A percentile compares a stretch with the other conserved stretches of the same genome.
phyloP scores from a whole-genome alignment of 2,797 vertebrate genomes.

The Lacerta viridis region DNA sequence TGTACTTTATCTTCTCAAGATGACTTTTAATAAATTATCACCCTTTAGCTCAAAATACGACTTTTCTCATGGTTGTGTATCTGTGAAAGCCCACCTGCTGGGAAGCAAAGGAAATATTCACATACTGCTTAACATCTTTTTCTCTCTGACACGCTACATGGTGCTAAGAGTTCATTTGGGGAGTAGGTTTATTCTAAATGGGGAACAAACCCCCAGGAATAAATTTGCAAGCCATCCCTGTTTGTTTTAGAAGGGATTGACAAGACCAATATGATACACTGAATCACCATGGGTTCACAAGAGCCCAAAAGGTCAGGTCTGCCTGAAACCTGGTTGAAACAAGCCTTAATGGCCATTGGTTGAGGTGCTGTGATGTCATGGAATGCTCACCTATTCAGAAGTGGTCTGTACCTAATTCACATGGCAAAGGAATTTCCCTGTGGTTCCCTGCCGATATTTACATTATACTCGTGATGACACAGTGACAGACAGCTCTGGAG shows the following conservation, averaged over 20 bases:
- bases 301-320: neutral
- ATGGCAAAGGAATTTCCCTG: too few relatives aligned
- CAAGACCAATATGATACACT: too few relatives aligned
- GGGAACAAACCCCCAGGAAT: too few relatives aligned
- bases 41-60: slow-evolving; percentile 27
- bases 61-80: neutral
- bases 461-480: too few relatives aligned
- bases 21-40: slow-evolving; percentile 16
- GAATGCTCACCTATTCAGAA: too few relatives aligned
- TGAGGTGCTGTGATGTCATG: neutral
- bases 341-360: neutral
- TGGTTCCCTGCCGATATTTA: too few relatives aligned
- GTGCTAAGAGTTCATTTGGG: neutral
- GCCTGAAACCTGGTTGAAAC: neutral
- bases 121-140: neutral
- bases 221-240: neutral
- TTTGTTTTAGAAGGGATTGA: neutral
- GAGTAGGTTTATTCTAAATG: too few relatives aligned
- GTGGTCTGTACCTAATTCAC: too few relatives aligned
- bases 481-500: too few relatives aligned
- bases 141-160: neutral
- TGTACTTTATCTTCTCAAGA: neutral
- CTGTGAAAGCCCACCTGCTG: slow-evolving; percentile 10
- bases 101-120: slow-evolving; percentile 35
- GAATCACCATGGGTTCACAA: neutral